Base-by-base conservation (phyloP, 2,888 invertebrate genomes). In the Nomada hirtipes region DNA sequence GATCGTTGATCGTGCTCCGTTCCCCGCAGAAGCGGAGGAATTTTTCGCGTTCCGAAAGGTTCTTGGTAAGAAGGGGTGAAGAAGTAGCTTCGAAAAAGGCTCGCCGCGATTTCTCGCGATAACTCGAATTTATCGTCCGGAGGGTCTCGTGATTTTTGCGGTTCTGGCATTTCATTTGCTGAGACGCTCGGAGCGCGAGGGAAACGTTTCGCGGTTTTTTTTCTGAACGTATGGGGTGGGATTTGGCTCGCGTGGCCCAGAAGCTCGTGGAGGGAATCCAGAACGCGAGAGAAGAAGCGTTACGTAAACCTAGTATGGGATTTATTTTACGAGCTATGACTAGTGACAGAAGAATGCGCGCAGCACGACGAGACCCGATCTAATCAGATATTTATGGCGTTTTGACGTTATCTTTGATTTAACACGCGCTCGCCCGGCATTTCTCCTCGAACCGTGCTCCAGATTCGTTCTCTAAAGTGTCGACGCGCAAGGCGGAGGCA, bases 71-170 rank as follows among this genome's bases (percentile, higher is more conserved):
- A 64, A 29, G 64, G 44, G 44, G n/a, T n/a, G 55, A 55, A 68
- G 63, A 44, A 20, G 50, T 36, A 52, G n/a, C 63, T 3, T 23
- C 4, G 13, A n/a, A 69, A 75, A 79, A 29, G 20, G 42, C 26
- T 50, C 44, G 57, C 52, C n/a, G 67, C 50, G 85, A 85, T 85
- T 55, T 55, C 53, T 20, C 47, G 42, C 18, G 85, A 85, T 85
- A 85, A 79, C 73, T 18, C 57, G 71, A 61, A 79, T 85, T 85
- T 85, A 85, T 82, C 57, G 26, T 69, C 3, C 53, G 20, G 2
- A 10, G 42, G 53, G 65, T n/a, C 52, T 57, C 59, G 47, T 52
- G 18, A 26, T 26, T 15, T 15, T 57, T 60, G 79, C 70, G 47
- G 23, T 67, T 60, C 70, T 36, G 65, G 59, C 63, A 70, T 79